A percentile compares a stretch with the other conserved stretches of the same genome.
Evolutionary conservation across 23 tunicate species (phyloP).

Genomic region (Styela clava): DNA sequence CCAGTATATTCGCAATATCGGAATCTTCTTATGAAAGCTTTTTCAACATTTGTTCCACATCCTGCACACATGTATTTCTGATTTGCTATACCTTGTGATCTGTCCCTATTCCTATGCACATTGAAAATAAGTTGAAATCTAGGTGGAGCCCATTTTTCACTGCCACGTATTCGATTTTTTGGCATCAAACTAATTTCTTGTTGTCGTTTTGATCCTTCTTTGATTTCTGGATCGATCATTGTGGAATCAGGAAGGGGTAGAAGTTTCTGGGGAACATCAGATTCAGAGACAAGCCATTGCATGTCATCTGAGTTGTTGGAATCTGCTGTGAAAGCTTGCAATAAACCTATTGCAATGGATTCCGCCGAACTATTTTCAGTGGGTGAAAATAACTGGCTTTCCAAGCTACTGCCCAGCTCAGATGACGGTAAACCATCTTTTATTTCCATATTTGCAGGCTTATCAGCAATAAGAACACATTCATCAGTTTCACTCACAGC

Average conservation of each 20-base stretch:
- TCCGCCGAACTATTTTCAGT: constrained; percentile 32
- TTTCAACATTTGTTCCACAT: constrained; percentile 61
- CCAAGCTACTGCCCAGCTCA: background rate
- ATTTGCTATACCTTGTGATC: constrained; percentile 44
- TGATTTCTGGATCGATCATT: constrained; percentile 46
- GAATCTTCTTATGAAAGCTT: constrained; percentile 35
- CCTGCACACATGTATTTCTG: constrained; percentile 80
- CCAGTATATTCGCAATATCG: constrained; percentile 67
- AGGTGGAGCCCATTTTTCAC: constrained; percentile 70
- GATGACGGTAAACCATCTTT: background rate
- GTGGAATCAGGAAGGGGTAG: constrained; percentile 65
- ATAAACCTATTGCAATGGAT: constrained; percentile 55
- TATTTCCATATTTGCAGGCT: background rate
- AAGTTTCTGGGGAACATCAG: constrained; percentile 80
- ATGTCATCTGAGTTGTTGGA: constrained; percentile 13
- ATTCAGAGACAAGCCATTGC: constrained; percentile 56
- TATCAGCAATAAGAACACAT: background rate
- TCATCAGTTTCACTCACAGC: background rate
- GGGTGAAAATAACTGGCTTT: background rate
- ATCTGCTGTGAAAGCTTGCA: constrained; percentile 37
- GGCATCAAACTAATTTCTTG: background rate
- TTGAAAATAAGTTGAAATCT: constrained; percentile 54
- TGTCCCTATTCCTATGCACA: background rate
- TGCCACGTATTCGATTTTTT: constrained; percentile 44
- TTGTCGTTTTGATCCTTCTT: background rate